Evolutionary conservation across 2,888 invertebrate genomes (phyloP).

Genomic region (Invenusta paracnida): DNA sequence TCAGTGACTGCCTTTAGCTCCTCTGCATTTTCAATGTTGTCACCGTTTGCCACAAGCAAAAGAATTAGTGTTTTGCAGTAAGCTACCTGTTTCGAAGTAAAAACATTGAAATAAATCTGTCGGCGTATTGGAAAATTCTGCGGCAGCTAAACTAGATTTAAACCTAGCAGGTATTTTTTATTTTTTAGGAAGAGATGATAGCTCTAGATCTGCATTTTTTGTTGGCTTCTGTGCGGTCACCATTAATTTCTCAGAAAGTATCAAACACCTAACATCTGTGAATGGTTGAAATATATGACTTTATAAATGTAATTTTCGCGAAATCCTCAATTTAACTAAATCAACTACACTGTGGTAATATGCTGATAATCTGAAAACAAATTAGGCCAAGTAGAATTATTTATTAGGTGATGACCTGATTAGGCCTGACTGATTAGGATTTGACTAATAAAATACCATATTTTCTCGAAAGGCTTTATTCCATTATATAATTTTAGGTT

Average conservation of each 20-base stretch:
- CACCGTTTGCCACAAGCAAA: too few relatives aligned
- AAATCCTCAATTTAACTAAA: too few relatives aligned
- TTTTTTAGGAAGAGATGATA: not conserved
- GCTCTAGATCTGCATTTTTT: not conserved
- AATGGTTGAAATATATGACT: not conserved
- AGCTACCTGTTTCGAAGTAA: not conserved
- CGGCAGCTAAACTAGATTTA: not conserved
- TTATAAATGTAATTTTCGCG: too few relatives aligned
- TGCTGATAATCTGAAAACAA: too few relatives aligned
- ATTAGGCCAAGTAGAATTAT: too few relatives aligned
- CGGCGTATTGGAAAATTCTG: not conserved
- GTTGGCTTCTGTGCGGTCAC: not conserved
- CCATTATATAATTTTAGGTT: too few relatives aligned
- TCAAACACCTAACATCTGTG: not conserved
- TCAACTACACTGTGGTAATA: too few relatives aligned
- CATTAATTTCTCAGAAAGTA: not conserved
- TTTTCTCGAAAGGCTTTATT: too few relatives aligned
- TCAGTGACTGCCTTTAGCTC: not conserved
- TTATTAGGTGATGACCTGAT: too few relatives aligned
- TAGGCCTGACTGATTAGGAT: too few relatives aligned
- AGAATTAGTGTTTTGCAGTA: not conserved
- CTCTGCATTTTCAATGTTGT: not conserved
- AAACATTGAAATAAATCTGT: not conserved
- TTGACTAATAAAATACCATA: too few relatives aligned
- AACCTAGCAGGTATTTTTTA: not conserved